Percentiles rank a stretch among this genome's conserved stretches.
Conservation (phyloP, 1,140 invertebrate genomes). For the Drosophila tropicalis region DNA sequence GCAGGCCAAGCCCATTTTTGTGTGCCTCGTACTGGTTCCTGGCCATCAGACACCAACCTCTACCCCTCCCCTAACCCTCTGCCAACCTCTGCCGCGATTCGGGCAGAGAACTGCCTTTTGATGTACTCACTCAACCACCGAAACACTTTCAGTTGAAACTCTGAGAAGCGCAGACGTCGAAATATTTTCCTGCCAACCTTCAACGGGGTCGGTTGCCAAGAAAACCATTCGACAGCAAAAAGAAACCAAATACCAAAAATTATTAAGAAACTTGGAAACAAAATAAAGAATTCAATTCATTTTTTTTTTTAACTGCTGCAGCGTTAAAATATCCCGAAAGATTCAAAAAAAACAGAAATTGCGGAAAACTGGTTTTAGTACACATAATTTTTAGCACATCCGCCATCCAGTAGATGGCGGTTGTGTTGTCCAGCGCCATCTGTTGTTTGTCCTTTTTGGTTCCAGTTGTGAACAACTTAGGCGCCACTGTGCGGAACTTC, state of each 20-base stretch:
- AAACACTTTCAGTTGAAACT: constrained; percentile 66
- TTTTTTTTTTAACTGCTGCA: too few species aligned
- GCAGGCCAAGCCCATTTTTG: constrained; percentile 70
- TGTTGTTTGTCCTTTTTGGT: constrained; percentile 39
- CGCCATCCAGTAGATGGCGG: constrained; percentile 65
- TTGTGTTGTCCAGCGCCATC: constrained; percentile 54
- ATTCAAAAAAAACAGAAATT: not conserved
- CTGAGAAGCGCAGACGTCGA: constrained; percentile 66
- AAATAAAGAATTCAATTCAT: not conserved
- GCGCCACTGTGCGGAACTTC: constrained; percentile 8
- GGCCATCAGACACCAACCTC: not conserved
- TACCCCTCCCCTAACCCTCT: too few species aligned
- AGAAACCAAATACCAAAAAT: constrained; percentile 9
- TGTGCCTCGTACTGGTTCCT: constrained; percentile 11
- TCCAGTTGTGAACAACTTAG: not conserved
- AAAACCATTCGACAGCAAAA: not conserved
- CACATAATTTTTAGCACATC: constrained; percentile 13
- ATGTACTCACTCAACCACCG: constrained; percentile 70
- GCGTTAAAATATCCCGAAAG: not conserved
- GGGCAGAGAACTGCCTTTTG: constrained; percentile 46
- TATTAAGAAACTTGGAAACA: not conserved
- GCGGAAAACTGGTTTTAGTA: constrained; percentile 10
- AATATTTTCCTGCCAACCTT: constrained; percentile 26
- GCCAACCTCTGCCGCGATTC: not conserved
- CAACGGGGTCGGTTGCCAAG: constrained; percentile 21